Conservation (phyloP, 2,888 invertebrate genomes). For the Heliconius aoede region DNA sequence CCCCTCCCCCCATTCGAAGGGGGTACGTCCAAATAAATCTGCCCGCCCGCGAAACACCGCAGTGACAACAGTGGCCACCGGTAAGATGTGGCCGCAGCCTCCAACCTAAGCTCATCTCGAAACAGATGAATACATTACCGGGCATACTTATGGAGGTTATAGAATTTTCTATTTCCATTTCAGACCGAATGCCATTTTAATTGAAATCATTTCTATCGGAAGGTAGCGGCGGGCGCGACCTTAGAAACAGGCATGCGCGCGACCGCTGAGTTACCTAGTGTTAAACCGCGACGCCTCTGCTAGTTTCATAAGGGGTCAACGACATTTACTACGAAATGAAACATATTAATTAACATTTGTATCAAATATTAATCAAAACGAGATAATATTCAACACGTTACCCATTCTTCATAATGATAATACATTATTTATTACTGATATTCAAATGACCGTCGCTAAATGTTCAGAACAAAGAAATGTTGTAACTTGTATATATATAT, state of each 20-base stretch:
- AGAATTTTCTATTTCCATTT: slow-evolving; percentile 35
- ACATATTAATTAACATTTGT: slow-evolving; percentile 55
- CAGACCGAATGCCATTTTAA: slow-evolving; percentile 64
- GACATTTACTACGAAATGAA: slow-evolving; percentile 66
- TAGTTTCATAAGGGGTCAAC: slow-evolving; percentile 73
- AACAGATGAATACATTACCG: slow-evolving; percentile 35
- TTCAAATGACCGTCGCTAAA: slow-evolving; percentile 21
- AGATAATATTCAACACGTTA: slow-evolving; percentile 33
- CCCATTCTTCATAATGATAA: slow-evolving; percentile 33
- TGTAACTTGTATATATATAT: too few relatives aligned
- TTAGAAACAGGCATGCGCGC: slow-evolving; percentile 80
- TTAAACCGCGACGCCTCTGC: slow-evolving; percentile 70
- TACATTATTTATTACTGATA: slow-evolving; percentile 34
- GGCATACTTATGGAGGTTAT: slow-evolving; percentile 33
- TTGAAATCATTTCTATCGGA: slow-evolving; percentile 73
- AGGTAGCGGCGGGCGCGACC: slow-evolving; percentile 70
- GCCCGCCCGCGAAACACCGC: slow-evolving; percentile 84
- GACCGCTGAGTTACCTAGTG: slow-evolving; percentile 67
- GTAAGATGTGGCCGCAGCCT: slow-evolving; percentile 82
- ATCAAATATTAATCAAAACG: slow-evolving; percentile 42
- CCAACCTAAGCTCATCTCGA: slow-evolving; percentile 52
- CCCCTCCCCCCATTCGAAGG: slow-evolving; percentile 72
- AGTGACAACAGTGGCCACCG: slow-evolving; percentile 81
- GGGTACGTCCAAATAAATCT: slow-evolving; percentile 85
- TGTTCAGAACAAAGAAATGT: too few relatives aligned